Conservation (phyloP, 2,888 invertebrate species). For the Rhaphigaster nebulosa region DNA sequence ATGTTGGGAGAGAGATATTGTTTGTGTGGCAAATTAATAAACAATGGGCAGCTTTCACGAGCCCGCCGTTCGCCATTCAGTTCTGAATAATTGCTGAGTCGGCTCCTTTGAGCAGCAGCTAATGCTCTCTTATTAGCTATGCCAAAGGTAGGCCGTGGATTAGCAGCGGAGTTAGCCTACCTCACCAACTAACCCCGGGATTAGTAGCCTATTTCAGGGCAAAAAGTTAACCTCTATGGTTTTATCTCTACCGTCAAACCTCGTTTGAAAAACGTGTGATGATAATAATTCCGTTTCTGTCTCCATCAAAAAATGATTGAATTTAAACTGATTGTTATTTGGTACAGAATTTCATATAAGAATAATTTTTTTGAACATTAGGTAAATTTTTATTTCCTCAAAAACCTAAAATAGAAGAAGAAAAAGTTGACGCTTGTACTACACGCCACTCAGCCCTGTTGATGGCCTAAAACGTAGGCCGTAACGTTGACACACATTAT, state of each 20-base stretch:
- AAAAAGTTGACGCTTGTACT: too few relatives aligned
- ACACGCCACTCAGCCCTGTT: too few relatives aligned
- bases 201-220: neutral
- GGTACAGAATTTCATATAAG: too few relatives aligned
- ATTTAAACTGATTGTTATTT: too few relatives aligned
- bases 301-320: too few relatives aligned
- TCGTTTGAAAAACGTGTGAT: neutral
- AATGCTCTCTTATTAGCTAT: conserved; percentile 36
- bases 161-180: neutral
- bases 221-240: neutral
- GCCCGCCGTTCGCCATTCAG: neutral
- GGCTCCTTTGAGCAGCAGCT: neutral
- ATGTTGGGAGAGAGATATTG: conserved; percentile 3
- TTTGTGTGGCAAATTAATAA: conserved; percentile 32
- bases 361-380: too few relatives aligned
- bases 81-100: conserved; percentile 7
- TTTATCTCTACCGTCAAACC: neutral
- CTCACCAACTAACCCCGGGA: neutral
- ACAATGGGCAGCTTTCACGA: neutral
- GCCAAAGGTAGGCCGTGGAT: conserved; percentile 21
- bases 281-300: too few relatives aligned
- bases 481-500: too few relatives aligned
- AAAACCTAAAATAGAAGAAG: too few relatives aligned
- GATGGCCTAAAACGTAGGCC: too few relatives aligned
- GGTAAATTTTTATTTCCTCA: too few relatives aligned